Evolutionary conservation across 2,888 invertebrate species (phyloP), one percentile per base, ranked within the genome.

Genomic region (Drosophila lutescens): DNA sequence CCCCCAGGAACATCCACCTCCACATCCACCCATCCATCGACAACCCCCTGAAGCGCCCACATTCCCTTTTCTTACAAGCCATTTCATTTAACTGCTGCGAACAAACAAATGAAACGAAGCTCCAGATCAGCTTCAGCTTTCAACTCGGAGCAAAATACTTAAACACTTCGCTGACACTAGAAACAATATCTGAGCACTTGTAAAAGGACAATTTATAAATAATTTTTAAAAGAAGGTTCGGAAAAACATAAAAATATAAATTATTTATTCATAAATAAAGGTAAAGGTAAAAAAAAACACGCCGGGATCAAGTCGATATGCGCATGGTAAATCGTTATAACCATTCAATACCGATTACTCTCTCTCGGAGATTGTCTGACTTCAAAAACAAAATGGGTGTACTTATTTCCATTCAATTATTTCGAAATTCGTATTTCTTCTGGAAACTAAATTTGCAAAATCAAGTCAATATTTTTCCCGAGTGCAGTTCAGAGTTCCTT

Each of bases 21-120:
- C 38, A 54, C 44, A 36, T 17, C 47, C 67, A 30, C 32, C 60
- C 32, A 13, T 32, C 34, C 32, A 26, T 43, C 55, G 51, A 47
- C 49, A 36, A 51, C 46, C 44, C 46, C 26, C 47, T 20, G 30
- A 36, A 32, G 36, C n/a, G 47, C 26, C 46, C 63, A 47, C 49
- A 20, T 8, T 23, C 8, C 23, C 3, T 12, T 34, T 54, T 50
- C 46, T 68, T 71, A 77, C 77, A 83, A 84, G 83, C 87, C 87
- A 84, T 87, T 84, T 82, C 87, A 82, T 84, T 84, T 85, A 84
- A 87, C 83, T 77, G 83, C 87, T 85, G 87, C 82, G 77, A 87
- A 79, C 87, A 85, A 84, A 84, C 77, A 85, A 85, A 83, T 63
- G 62, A 71, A 70, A 65, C 71, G 65, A 36, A 65, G 51, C 51